phyloP scores from a whole-genome alignment of 2,113 vertebrate genomes.

The Cnemophilus loriae region DNA sequence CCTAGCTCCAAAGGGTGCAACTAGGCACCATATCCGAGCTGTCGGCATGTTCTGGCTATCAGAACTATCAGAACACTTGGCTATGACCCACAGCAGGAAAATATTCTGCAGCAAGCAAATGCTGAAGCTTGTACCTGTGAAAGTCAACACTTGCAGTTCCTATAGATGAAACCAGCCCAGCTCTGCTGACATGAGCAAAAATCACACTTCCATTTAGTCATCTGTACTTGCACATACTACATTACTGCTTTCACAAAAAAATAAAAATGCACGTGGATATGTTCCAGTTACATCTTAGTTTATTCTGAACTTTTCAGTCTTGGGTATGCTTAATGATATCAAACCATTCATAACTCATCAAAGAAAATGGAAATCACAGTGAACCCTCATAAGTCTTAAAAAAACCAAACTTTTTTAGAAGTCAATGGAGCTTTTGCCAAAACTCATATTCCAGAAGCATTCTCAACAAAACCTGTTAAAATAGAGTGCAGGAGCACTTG shows the following conservation, averaged over 20 bases:
- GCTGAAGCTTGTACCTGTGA: not conserved
- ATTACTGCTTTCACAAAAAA: not conserved
- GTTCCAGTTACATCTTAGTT: not conserved
- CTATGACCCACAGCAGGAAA: not conserved
- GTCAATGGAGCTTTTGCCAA: not conserved
- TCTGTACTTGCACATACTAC: not conserved
- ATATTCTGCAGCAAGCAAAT: not conserved
- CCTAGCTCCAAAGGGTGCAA: not conserved
- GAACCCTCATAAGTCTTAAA: not conserved
- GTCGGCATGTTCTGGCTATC: not conserved
- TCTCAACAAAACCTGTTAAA: not conserved
- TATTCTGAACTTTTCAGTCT: not conserved
- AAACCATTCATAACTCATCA: not conserved
- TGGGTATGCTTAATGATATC: not conserved
- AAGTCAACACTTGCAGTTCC: not conserved
- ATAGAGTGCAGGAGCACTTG: not conserved
- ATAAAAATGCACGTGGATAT: not conserved
- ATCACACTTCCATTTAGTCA: slow-evolving; percentile 8
- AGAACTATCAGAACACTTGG: not conserved
- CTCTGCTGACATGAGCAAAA: slow-evolving; percentile 8
- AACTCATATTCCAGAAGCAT: not conserved
- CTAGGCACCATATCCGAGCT: not conserved
- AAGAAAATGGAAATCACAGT: not conserved
- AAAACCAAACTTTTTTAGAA: not conserved
- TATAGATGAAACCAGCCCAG: not conserved